Evolutionary conservation across 1,140 invertebrate species (phyloP), one percentile per base, ranked within the genome.

Genomic region (Zaprionus taronus): DNA sequence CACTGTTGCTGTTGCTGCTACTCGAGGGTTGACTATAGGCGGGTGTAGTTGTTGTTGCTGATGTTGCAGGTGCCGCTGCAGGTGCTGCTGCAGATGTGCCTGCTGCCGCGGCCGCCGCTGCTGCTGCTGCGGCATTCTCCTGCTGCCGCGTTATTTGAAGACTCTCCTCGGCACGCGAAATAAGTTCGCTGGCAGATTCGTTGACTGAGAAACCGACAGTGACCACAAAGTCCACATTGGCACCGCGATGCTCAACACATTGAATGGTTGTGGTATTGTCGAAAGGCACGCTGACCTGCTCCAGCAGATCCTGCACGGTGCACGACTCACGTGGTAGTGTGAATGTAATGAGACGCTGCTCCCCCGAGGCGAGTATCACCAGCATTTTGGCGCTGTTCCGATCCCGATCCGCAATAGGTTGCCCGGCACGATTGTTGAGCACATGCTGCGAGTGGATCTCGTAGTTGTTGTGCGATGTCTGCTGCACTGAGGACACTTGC

Each of bases 281-380:
- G 79, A 96, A 95, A 36, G 94, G 94, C 76, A 96, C 95, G 15
- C 76, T 82, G 72, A 96, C 96, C 94, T 96, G 96, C 91, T 96
- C 96, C 55, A 97, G 92, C 68, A 97, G 94, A 94, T 97, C 96
- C 91, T 96, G 95, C 55, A 97, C 95, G 0, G 96, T 96, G 90
- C 96, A 97, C 71, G 95, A 96, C 85, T 97, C 96, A 77, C 96
- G 95, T 6, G 96, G 96, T 79, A 96, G 93, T 38, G 96, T 96
- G 81, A 97, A 97, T 2, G 96, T 96, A 49, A 97, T 96, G 41
- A 97, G 93, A 91, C 96, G 94, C 81, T 96, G 96, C 93, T 96
- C 96, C 11, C 96, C 96, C 65, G 95, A 96, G 73, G 94, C 94
- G 62, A 96, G 93, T 49, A 96, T 94, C 17, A 96, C 95, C 75